phyloP scores from a whole-genome alignment of 1,140 invertebrate species.

The Tyrophagus putrescentiae region DNA sequence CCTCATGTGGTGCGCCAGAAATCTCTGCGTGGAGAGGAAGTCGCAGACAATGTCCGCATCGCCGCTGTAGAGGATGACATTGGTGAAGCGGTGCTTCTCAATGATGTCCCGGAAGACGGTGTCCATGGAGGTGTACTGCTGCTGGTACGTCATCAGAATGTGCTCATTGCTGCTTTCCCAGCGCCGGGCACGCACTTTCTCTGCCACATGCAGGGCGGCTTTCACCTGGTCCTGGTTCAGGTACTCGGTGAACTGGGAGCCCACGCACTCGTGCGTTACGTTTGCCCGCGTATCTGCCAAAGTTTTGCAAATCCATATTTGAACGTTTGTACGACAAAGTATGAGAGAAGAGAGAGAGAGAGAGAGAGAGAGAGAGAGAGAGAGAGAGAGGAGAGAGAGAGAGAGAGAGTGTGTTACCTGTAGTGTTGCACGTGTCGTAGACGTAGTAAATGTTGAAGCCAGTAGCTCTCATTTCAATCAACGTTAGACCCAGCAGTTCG shows the following conservation, averaged over 20 bases:
- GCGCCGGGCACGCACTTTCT: conserved; percentile 23
- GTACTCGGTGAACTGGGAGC: conserved; percentile 30
- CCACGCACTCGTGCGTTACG: conserved; percentile 32
- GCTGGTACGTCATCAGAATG: conserved; percentile 29
- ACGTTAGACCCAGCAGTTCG: neutral
- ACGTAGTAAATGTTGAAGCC: neutral
- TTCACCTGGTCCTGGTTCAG: conserved; percentile 33
- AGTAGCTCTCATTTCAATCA: neutral
- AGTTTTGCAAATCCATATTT: neutral
- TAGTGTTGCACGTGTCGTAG: neutral
- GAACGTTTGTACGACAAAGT: neutral
- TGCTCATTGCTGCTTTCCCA: conserved; percentile 33
- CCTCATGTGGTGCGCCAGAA: conserved; percentile 32
- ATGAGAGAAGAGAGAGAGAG: too few species aligned
- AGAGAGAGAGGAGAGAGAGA: too few species aligned
- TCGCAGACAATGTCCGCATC: conserved; percentile 45
- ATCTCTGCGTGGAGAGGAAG: conserved; percentile 40
- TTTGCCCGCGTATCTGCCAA: neutral
- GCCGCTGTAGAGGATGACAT: conserved; percentile 38
- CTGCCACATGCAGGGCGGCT: conserved; percentile 35
- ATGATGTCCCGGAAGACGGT: conserved; percentile 29
- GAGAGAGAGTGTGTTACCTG: neutral
- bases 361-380: too few species aligned
- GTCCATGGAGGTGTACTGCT: conserved; percentile 27
- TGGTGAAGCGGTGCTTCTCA: neutral